A percentile compares a stretch with the other conserved stretches of the same genome.
Conservation (phyloP, 2,113 vertebrate genomes). For the Tupaia tana region DNA sequence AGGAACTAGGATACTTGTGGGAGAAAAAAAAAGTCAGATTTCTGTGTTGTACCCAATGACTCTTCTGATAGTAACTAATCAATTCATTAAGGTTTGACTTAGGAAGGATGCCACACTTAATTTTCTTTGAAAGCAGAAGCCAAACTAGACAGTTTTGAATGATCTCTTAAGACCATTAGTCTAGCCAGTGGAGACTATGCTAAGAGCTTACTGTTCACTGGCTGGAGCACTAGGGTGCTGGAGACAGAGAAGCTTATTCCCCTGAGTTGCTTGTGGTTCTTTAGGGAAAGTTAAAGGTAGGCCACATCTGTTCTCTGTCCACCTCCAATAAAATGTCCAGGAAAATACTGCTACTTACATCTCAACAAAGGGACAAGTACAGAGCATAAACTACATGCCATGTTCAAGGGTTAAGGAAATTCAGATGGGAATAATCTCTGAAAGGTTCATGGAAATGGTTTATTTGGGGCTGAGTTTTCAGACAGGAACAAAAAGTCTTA, state of each 20-base stretch:
- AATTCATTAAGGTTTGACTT: slow-evolving; percentile 20
- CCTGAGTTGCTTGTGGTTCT: not conserved
- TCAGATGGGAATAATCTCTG: not conserved
- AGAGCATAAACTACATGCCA: not conserved
- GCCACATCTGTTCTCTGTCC: not conserved
- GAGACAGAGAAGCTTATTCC: not conserved
- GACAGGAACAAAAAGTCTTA: not conserved
- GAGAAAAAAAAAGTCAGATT: not conserved
- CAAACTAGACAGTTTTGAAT: not conserved
- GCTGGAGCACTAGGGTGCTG: not conserved
- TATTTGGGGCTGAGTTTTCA: slow-evolving; percentile 22
- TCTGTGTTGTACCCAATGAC: not conserved
- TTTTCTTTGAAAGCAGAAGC: slow-evolving; percentile 56
- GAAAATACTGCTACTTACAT: not conserved
- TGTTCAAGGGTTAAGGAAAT: not conserved
- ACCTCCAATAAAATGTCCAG: not conserved
- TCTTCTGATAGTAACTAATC: not conserved
- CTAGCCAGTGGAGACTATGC: not conserved
- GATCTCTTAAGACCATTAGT: not conserved
- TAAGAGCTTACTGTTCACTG: not conserved
- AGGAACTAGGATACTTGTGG: slow-evolving; percentile 45
- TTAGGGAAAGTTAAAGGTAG: not conserved
- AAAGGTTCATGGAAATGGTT: slow-evolving; percentile 12
- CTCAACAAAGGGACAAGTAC: not conserved
- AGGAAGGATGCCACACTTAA: not conserved